phyloP scores from a whole-genome alignment of 2,888 invertebrate species.

The Volucella bombylans region DNA sequence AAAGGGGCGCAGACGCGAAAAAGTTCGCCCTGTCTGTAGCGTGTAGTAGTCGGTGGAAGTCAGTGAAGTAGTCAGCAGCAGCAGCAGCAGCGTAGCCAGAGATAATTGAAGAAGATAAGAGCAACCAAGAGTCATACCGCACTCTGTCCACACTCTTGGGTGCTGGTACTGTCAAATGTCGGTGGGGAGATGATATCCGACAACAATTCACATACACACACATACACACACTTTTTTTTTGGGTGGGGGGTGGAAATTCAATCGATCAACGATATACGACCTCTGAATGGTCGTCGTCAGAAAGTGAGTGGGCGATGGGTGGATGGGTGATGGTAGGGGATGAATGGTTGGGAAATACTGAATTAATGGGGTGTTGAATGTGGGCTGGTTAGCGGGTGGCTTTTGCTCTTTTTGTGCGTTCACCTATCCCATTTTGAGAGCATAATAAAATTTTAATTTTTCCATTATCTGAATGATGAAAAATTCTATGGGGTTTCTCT shows the following conservation, averaged over 20 bases:
- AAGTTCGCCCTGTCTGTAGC: constrained; percentile 62
- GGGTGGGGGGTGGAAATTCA: constrained; percentile 64
- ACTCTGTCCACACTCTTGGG: constrained; percentile 61
- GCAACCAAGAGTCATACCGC: constrained; percentile 76
- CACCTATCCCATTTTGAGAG: constrained; percentile 35
- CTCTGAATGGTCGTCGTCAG: constrained; percentile 68
- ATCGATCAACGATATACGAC: constrained; percentile 72
- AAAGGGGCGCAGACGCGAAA: constrained; percentile 69
- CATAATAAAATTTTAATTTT: constrained; percentile 73
- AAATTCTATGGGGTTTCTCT: constrained; percentile 39
- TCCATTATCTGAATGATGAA: constrained; percentile 73
- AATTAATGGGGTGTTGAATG: constrained; percentile 69
- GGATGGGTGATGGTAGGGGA: constrained; percentile 34
- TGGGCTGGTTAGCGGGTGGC: constrained; percentile 41
- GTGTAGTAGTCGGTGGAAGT: constrained; percentile 10
- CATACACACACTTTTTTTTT: not conserved
- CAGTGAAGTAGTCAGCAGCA: too few species aligned
- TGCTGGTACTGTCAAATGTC: constrained; percentile 29
- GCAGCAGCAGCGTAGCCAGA: constrained; percentile 71
- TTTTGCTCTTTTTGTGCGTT: constrained; percentile 48
- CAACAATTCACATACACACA: constrained; percentile 38
- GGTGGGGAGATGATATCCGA: constrained; percentile 44
- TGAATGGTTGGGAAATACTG: constrained; percentile 43
- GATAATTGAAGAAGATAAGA: constrained; percentile 82
- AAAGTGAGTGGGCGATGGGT: constrained; percentile 47